Percentiles rank a stretch among this genome's conserved stretches.
Evolutionary conservation across 2,797 vertebrate genomes (phyloP).

Genomic region (Siniperca undulata): DNA sequence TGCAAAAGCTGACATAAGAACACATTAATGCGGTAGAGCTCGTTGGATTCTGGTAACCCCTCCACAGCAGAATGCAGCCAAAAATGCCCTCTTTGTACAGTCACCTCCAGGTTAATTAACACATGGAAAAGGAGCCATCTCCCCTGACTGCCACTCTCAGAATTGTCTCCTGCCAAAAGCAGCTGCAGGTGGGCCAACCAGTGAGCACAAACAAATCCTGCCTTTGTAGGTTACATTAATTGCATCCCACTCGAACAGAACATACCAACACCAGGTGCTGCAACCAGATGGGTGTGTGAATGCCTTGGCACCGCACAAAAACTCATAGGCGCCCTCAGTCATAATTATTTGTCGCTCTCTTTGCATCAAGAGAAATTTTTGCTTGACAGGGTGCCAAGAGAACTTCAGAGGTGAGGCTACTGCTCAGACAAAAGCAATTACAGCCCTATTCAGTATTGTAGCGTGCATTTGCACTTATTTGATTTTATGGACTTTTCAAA

Average conservation of each 20-base stretch:
- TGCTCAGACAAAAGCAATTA: slow-evolving; percentile 37
- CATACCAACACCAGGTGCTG: slow-evolving; percentile 67
- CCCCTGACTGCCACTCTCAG: slow-evolving; percentile 65
- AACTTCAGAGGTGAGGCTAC: slow-evolving; percentile 18
- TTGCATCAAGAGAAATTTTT: slow-evolving; percentile 41
- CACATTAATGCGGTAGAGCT: slow-evolving; percentile 14
- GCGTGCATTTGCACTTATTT: slow-evolving; percentile 10
- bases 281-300: slow-evolving; percentile 62
- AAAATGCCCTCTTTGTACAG: slow-evolving; percentile 59
- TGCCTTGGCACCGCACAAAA: slow-evolving; percentile 38
- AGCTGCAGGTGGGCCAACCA: slow-evolving; percentile 74
- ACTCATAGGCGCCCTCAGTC: slow-evolving; percentile 23
- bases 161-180: slow-evolving; percentile 72
- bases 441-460: not conserved
- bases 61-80: slow-evolving; percentile 40
- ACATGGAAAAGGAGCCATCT: slow-evolving; percentile 69
- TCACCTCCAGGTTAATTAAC: slow-evolving; percentile 81
- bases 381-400: slow-evolving; percentile 34
- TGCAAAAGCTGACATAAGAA: slow-evolving; percentile 21
- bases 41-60: slow-evolving; percentile 31
- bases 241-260: slow-evolving; percentile 72
- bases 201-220: slow-evolving; percentile 72
- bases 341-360: slow-evolving; percentile 48
- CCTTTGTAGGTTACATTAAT: slow-evolving; percentile 82
- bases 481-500: not conserved